Percentiles rank a stretch among this genome's conserved stretches.
phyloP scores from a whole-genome alignment of 2,888 invertebrate species.

The Drosophila mulleri region DNA sequence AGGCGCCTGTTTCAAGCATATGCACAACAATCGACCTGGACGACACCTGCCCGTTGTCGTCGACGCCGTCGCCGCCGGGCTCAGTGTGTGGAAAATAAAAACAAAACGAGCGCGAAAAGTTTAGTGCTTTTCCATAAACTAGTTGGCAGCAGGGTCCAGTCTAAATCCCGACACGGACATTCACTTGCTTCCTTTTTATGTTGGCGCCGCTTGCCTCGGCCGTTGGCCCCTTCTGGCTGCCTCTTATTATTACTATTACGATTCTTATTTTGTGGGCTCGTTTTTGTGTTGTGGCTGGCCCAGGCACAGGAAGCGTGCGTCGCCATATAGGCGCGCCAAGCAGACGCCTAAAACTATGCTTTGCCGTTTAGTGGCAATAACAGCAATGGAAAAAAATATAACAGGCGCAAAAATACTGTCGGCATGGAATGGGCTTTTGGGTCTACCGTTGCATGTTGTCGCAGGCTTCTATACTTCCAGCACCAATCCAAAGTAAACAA shows the following conservation, averaged over 20 bases:
- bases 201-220: conserved; percentile 60
- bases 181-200: conserved; percentile 52
- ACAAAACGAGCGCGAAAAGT: conserved; percentile 57
- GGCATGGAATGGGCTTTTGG: background rate
- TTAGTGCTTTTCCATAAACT: conserved; percentile 74
- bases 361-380: conserved; percentile 78
- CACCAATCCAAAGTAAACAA: conserved; percentile 64
- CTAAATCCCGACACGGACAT: conserved; percentile 27
- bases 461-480: conserved; percentile 44
- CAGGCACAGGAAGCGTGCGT: conserved; percentile 65
- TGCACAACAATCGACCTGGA: conserved; percentile 45
- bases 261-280: conserved; percentile 68
- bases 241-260: conserved; percentile 70
- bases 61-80: conserved; percentile 12
- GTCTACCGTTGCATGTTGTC: conserved; percentile 67
- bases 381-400: conserved; percentile 47
- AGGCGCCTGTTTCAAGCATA: conserved; percentile 28
- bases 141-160: conserved; percentile 41
- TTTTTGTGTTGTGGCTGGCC: conserved; percentile 19
- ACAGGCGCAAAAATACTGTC: conserved; percentile 7
- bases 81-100: conserved; percentile 42
- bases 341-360: conserved; percentile 78
- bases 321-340: conserved; percentile 79
- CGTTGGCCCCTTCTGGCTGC: conserved; percentile 61
- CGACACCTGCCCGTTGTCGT: conserved; percentile 58